Conservation (phyloP, 2,797 vertebrate species). For the Sebastes diaconus region DNA sequence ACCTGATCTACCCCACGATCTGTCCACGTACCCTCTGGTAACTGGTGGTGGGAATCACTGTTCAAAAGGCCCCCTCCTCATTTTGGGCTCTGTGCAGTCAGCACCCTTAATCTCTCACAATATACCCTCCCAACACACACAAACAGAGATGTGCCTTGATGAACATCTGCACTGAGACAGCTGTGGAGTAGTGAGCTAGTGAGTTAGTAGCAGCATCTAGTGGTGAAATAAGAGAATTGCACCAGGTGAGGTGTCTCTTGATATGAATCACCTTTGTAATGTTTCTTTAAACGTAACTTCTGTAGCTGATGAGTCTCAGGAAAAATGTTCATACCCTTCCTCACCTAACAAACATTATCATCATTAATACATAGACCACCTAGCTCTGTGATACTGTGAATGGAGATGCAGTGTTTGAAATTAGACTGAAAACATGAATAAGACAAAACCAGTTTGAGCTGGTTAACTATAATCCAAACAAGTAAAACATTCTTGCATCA, state of each 20-base stretch:
- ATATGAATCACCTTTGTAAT: background rate
- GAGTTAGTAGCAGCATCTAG: conserved; percentile 56
- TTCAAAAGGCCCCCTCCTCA: background rate
- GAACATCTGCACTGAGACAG: background rate
- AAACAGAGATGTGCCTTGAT: background rate
- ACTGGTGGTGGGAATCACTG: background rate
- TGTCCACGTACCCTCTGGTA: background rate
- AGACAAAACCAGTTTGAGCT: background rate
- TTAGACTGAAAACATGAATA: background rate
- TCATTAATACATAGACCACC: background rate
- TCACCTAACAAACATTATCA: background rate
- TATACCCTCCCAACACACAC: background rate
- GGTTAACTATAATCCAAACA: background rate
- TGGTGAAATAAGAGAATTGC: conserved; percentile 41
- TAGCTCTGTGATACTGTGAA: background rate
- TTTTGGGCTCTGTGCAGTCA: background rate
- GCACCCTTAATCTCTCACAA: background rate
- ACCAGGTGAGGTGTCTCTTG: background rate
- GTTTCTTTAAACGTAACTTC: background rate
- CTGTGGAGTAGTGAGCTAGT: background rate
- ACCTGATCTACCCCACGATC: background rate
- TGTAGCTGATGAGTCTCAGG: background rate
- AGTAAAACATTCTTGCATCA: background rate
- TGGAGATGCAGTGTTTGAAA: background rate
- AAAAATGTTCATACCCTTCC: background rate